Base-by-base conservation (phyloP, 2,797 vertebrate genomes). In the Oreortyx pictus region DNA sequence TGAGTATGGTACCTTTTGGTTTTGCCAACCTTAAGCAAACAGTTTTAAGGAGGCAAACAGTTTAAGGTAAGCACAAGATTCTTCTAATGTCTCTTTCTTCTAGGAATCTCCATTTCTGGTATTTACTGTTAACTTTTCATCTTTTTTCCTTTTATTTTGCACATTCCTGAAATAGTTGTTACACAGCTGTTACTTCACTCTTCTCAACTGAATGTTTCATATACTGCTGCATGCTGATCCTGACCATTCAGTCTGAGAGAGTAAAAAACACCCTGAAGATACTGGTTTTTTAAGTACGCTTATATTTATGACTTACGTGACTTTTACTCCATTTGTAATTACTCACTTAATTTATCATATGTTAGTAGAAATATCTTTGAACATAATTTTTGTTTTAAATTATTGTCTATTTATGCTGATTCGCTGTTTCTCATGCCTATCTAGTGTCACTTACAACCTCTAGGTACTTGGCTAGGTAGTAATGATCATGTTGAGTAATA, bases 181-280 rank as follows among this genome's bases (percentile, higher is more conserved):
- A 31, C 11, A 17, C 5, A 68, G 14, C 19, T 80, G 22, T 22
- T 27, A 33, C 12, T 77, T 64, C 9, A 66, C 6, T 75, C 4
- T 70, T 11, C 23, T 60, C 57, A 50, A 5, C 33, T 72, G 17
- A 76, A 65, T 11, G 14, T 49, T 78, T 14, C 6, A 1, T 62
- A 2, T 43, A 18, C 13, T 86, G 33, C 43, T 76, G 25, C 4
- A 3, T 50, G 11, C 72, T 2, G 7, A 66, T 54, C n/a, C 15
- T 75, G n/a, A 75, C 39, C 2, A 1, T 12, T 50, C 31, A 75
- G 13, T 14, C 7, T 1, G 3, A 2, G 0, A 1, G 6, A 37
- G 24, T 2, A 18, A 78, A 90, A 90, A 90, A 79, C 0, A 0
- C 9, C 70, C 25, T 27, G 31, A 84, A 44, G 3, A 37, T 8